Evolutionary conservation across 1,140 invertebrate genomes (phyloP), one percentile per base, ranked within the genome.

Genomic region (Bombus soroeensis): DNA sequence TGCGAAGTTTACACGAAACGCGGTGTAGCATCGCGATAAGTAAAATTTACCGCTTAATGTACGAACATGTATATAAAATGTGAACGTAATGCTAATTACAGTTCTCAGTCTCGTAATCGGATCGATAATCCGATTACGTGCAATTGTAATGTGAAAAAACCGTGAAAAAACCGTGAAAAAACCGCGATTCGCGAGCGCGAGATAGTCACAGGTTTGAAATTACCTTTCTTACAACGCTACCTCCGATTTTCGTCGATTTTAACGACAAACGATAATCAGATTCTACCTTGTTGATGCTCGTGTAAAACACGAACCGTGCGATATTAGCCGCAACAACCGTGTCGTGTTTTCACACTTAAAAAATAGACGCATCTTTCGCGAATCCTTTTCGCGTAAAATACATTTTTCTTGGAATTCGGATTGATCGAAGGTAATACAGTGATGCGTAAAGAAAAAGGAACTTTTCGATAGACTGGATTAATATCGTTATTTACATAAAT

Each of bases 91-190:
- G 53, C 76, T 84, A 80, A 84, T 84, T 72, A 62, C 57, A 22
- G 37, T 66, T 10, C 53, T 22, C 66, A 10, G 39, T 32, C 47
- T 71, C 22, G 66, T 71, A 84, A 79, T 84, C 76, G 76, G n/a
- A 79, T 84, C 76, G 76, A 72, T 80, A 47, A 84, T 79, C 76
- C 76, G 83, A 80, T 84, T 84, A 84, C 25, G 32, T n/a, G 37
- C 66, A n/a, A 72, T 62, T 39, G 25, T 72, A 62, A 72, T 34
- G 47, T 5, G 74, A 43, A n/a, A 68, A n/a, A n/a, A n/a, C n/a
- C n/a, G n/a, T n/a, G n/a, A n/a, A n/a, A 78, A 83, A 39, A 8
- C 37, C 66, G 68, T n/a, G 34, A 43, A 37, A 70, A 37, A 37
- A n/a, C 34, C 37, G 13, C 6, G 59, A 37, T 66, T 53, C 9